Evolutionary conservation across 2,888 invertebrate genomes (phyloP).

Genomic region (Athalia cordata): DNA sequence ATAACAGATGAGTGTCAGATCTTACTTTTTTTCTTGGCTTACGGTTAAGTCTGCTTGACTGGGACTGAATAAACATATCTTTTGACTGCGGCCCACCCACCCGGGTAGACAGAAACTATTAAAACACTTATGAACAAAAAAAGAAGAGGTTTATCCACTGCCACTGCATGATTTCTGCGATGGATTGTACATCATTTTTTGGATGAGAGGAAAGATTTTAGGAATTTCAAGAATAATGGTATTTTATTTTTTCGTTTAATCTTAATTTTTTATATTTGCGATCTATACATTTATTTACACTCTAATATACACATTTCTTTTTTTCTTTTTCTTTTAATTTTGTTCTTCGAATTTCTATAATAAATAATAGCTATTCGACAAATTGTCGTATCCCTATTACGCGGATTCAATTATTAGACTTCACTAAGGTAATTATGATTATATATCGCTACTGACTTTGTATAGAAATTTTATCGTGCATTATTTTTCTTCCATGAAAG

Average conservation of each 20-base stretch:
- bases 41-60: slow-evolving; percentile 64
- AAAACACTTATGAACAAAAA: slow-evolving; percentile 69
- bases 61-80: slow-evolving; percentile 71
- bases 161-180: too few species aligned
- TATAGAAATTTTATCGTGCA: slow-evolving; percentile 11
- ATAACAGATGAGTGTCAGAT: slow-evolving; percentile 67
- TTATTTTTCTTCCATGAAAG: not conserved
- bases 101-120: slow-evolving; percentile 62
- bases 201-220: slow-evolving; percentile 31
- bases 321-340: too few species aligned
- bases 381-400: not conserved
- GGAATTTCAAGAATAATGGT: not conserved
- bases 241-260: not conserved
- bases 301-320: slow-evolving; percentile 68
- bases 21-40: slow-evolving; percentile 50
- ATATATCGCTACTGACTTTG: slow-evolving; percentile 5
- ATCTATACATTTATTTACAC: slow-evolving; percentile 72
- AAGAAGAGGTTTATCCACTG: slow-evolving; percentile 20
- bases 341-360: slow-evolving; percentile 48
- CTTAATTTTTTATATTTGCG: slow-evolving; percentile 19
- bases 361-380: slow-evolving; percentile 36
- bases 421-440: slow-evolving; percentile 21
- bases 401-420: slow-evolving; percentile 2
- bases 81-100: slow-evolving; percentile 69
- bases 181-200: not conserved